Conservation (phyloP, 2,113 vertebrate genomes). For the Tragelaphus scriptus region DNA sequence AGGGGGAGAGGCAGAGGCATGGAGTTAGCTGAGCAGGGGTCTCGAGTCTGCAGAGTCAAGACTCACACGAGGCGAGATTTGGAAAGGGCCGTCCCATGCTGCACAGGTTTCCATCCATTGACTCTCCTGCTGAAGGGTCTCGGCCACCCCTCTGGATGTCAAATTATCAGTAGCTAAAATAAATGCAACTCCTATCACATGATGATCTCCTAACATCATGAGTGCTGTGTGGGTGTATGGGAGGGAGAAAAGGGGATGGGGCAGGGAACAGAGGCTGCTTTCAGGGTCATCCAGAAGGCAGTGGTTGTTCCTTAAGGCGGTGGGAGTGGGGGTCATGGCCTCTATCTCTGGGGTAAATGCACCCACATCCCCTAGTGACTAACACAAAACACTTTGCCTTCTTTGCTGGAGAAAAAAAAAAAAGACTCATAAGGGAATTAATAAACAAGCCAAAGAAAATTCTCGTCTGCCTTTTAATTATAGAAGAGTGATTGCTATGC, state of each 20-base stretch:
- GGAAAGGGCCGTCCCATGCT: neutral
- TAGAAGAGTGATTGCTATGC: constrained; percentile 74
- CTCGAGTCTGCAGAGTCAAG: neutral
- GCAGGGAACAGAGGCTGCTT: neutral
- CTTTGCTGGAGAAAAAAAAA: neutral
- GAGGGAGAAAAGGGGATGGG: fast-evolving
- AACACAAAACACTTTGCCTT: constrained; percentile 35
- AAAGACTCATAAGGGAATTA: constrained; percentile 64
- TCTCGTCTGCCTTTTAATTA: constrained; percentile 70
- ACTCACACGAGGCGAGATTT: neutral
- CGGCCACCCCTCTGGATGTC: neutral
- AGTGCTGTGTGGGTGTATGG: neutral
- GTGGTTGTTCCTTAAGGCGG: neutral
- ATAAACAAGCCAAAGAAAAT: constrained; percentile 68
- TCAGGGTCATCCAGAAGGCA: neutral
- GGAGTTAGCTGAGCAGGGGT: neutral
- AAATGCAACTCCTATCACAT: neutral
- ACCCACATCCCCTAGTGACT: neutral
- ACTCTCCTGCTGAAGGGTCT: neutral
- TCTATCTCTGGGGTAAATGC: neutral
- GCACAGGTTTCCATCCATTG: neutral
- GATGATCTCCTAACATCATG: neutral
- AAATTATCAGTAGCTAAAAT: neutral
- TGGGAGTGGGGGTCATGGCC: neutral
- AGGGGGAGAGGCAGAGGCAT: neutral